Evolutionary conservation across 2,113 vertebrate genomes (phyloP), one percentile per base, ranked within the genome.

Genomic region (Myiagra hebetior): DNA sequence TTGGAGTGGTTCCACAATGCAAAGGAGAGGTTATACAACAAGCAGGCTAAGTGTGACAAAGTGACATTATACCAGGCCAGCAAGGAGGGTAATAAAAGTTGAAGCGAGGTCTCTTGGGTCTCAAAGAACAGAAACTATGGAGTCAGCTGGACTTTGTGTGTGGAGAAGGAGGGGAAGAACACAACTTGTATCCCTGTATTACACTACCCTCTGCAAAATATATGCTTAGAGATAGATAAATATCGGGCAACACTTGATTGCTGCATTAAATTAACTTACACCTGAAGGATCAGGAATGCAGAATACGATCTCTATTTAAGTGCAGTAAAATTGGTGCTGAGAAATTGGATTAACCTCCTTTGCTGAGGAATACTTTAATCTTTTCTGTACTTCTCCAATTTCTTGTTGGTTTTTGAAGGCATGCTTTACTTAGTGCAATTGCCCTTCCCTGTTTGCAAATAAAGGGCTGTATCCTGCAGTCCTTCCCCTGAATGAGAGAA

Each of bases 371-470:
- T 93, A 96, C 63, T 87, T 91, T 93, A 95, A 91, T 95, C 80
- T 87, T 57, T 89, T 42, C 92, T 47, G 27, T 42, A 64, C 49
- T 49, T 86, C 67, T 88, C 81, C 82, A 84, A 62, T 86, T 86
- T 94, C 95, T 76, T 82, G 55, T 80, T 64, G 47, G 65, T 85
- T 89, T 96, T 87, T 49, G 41, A 91, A 92, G 91, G 57, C 14
- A 52, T 0, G 0, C 44, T 93, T 91, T 92, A 27, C 76, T 91
- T 60, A 89, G 41, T 22, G 5, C n/a, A 65, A 78, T 68, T 22
- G 37, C 83, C 90, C 86, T 92, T 92, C 93, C 94, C 88, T 85
- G 10, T 85, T 91, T 95, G 86, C 88, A 95, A 95, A 95, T 81
- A 95, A 35, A 94, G 47, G 20, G 39, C 35, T 59, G 21, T 65